Evolutionary conservation across 2,888 invertebrate genomes (phyloP).

Genomic region (Pediacus dermestoides): DNA sequence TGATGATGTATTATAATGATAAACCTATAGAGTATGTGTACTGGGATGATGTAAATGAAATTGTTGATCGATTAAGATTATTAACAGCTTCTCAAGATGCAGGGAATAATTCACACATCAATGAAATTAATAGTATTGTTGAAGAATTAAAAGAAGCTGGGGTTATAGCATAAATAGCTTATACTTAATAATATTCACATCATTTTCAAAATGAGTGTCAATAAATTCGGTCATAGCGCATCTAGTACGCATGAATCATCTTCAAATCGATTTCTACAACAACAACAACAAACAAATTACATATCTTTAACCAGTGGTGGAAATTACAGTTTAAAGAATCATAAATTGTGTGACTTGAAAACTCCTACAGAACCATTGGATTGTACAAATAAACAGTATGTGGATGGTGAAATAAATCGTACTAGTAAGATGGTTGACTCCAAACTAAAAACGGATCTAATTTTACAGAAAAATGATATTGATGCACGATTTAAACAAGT

Average conservation of each 20-base stretch:
- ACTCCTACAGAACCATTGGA: conserved; percentile 13
- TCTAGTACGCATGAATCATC: not conserved
- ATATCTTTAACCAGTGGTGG: conserved; percentile 14
- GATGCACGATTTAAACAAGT: no score
- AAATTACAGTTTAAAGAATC: conserved; percentile 16
- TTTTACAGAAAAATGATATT: no score
- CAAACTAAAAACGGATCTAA: no score
- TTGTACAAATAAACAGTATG: conserved; percentile 18
- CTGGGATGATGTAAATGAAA: conserved; percentile 29
- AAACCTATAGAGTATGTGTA: no score
- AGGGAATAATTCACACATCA: conserved; percentile 32
- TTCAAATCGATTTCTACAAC: conserved; percentile 1
- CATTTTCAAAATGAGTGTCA: conserved; percentile 15
- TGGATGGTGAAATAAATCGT: no score
- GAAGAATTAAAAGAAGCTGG: conserved; percentile 30
- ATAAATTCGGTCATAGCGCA: conserved; percentile 18
- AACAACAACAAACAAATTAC: no score
- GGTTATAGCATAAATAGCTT: conserved; percentile 19
- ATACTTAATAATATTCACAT: not conserved
- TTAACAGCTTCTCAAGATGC: conserved; percentile 31
- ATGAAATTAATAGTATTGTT: conserved; percentile 42
- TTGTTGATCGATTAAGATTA: conserved; percentile 32
- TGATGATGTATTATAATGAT: no score
- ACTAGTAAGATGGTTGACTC: no score
- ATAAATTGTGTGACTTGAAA: conserved; percentile 17